These are phyloP conservation scores for Pteronotus mesoamericanus DNA, from an alignment of 2,797 vertebrate genomes.

Conservation along the genomic window DNA sequence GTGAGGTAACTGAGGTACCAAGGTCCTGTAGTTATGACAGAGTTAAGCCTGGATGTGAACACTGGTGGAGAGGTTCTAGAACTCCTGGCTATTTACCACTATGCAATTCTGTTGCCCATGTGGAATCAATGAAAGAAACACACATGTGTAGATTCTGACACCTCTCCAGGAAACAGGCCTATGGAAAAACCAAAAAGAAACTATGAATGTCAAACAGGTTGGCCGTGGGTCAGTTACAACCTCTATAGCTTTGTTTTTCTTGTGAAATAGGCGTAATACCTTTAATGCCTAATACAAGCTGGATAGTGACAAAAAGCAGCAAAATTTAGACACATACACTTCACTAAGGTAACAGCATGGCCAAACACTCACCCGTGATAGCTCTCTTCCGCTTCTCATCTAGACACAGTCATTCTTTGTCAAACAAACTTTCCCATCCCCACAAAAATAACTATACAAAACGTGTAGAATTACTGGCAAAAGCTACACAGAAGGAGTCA, in stretches of 20 bases:
- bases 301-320: background rate
- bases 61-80: background rate
- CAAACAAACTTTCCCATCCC: conserved; percentile 47
- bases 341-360: background rate
- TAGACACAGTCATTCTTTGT: conserved; percentile 7
- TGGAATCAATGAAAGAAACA: background rate
- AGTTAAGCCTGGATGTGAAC: background rate
- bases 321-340: background rate
- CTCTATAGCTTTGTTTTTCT: conserved; percentile 16
- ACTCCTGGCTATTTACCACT: background rate
- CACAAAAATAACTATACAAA: conserved; percentile 46
- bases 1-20: background rate
- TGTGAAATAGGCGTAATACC: background rate
- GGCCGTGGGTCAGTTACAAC: background rate
- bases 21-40: background rate
- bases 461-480: conserved; percentile 13
- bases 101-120: background rate
- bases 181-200: conserved; percentile 35
- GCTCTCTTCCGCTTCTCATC: conserved; percentile 17
- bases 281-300: background rate
- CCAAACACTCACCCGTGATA: background rate
- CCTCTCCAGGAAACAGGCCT: background rate
- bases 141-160: background rate
- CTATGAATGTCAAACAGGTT: background rate
- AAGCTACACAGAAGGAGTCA: conserved; percentile 50